Conservation (phyloP, 2,888 invertebrate genomes). For the Mythimna impura region DNA sequence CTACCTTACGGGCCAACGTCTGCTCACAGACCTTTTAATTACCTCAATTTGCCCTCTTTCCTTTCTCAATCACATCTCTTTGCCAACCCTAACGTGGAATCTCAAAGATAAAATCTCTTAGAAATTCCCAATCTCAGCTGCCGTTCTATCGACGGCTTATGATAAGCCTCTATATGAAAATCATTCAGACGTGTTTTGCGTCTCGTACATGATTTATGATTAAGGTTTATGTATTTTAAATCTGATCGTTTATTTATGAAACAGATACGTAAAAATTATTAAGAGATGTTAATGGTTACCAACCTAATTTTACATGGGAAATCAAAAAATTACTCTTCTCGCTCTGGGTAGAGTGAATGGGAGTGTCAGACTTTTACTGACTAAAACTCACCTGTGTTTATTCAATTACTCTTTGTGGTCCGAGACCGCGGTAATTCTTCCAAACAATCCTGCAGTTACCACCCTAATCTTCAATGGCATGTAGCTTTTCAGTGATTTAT, state of each 20-base stretch:
- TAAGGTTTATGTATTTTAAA: conserved; percentile 28
- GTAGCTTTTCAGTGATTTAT: neutral
- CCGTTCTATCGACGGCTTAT: conserved; percentile 57
- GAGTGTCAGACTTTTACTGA: too few species aligned
- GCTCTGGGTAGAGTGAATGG: too few species aligned
- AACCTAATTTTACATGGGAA: neutral
- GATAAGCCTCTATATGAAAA: conserved; percentile 57
- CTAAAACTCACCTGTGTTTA: too few species aligned
- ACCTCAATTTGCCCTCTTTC: conserved; percentile 71
- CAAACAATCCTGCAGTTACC: too few species aligned
- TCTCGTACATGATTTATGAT: conserved; percentile 40
- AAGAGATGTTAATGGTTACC: neutral
- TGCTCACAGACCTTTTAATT: conserved; percentile 82
- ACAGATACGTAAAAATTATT: neutral
- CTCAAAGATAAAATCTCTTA: conserved; percentile 49
- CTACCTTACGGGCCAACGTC: conserved; percentile 72
- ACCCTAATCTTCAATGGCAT: neutral
- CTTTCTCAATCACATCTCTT: conserved; percentile 54
- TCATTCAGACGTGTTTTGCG: conserved; percentile 47
- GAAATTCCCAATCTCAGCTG: conserved; percentile 50
- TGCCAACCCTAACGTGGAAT: conserved; percentile 44
- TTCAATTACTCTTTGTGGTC: too few species aligned
- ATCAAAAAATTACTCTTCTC: too few species aligned
- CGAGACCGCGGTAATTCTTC: too few species aligned
- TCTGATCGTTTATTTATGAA: conserved; percentile 19